Conservation (phyloP, 2,888 invertebrate genomes). For the Agriopis aurantiaria region DNA sequence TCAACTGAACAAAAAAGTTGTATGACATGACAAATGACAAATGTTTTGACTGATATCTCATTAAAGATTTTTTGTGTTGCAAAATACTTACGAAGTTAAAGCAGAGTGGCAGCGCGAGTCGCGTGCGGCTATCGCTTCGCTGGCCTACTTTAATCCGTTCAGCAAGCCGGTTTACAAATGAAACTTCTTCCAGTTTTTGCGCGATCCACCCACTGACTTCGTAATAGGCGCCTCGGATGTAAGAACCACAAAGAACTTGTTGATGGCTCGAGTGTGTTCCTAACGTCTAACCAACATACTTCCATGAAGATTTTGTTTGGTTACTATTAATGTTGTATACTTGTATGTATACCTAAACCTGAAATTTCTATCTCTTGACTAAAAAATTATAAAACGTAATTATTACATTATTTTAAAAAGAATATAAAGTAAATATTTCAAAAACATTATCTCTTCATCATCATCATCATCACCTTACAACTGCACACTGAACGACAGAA, state of each 20-base stretch:
- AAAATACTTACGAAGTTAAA: background rate
- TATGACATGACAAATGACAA: slow-evolving; percentile 28
- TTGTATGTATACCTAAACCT: no score
- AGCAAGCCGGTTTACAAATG: slow-evolving; percentile 59
- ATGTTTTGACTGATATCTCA: slow-evolving; percentile 37
- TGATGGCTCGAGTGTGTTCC: slow-evolving; percentile 28
- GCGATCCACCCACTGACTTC: slow-evolving; percentile 49
- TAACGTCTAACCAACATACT: slow-evolving; percentile 19
- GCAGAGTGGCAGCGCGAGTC: slow-evolving; percentile 45
- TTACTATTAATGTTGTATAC: no score
- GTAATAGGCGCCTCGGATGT: slow-evolving; percentile 40
- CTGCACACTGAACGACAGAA: no score
- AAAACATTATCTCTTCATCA: no score
- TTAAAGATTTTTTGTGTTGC: slow-evolving; percentile 42
- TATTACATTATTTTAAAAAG: no score
- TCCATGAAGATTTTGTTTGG: background rate
- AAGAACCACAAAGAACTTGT: slow-evolving; percentile 32
- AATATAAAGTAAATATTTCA: no score
- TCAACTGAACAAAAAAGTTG: slow-evolving; percentile 27
- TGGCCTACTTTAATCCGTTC: slow-evolving; percentile 67
- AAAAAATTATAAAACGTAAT: no score
- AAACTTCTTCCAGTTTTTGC: slow-evolving; percentile 61
- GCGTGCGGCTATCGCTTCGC: slow-evolving; percentile 63
- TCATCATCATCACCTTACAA: no score
- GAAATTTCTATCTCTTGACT: no score